Evolutionary conservation across 2,797 vertebrate genomes (phyloP).

Genomic region (Etheostoma perlongum): DNA sequence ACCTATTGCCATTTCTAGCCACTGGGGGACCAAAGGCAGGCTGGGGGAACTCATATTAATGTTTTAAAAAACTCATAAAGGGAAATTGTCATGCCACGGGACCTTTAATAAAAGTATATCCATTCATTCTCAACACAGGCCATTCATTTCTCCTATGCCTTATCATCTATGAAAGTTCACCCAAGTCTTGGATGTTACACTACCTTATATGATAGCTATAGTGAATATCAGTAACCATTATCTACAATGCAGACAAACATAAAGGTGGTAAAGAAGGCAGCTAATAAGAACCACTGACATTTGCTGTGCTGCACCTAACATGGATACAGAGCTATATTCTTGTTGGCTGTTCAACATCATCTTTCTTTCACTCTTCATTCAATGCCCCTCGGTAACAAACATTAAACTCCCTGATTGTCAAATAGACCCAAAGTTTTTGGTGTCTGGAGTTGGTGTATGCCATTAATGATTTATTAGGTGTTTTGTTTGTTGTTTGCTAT

Average conservation of each 20-base stretch:
- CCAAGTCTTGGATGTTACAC: not conserved
- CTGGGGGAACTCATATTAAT: no score
- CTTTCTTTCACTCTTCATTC: slow-evolving; percentile 7
- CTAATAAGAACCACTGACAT: slow-evolving; percentile 27
- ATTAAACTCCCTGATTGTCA: not conserved
- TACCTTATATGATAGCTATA: not conserved
- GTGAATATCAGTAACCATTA: slow-evolving; percentile 9
- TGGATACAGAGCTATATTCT: slow-evolving; percentile 19
- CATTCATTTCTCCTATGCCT: not conserved
- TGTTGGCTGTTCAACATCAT: slow-evolving; percentile 18
- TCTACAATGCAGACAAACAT: slow-evolving; percentile 22
- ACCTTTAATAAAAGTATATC: not conserved
- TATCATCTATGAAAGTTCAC: not conserved
- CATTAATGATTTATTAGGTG: slow-evolving; percentile 26
- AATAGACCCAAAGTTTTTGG: not conserved
- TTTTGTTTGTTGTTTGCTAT: slow-evolving; percentile 32
- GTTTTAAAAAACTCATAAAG: no score
- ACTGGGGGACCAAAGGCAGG: no score
- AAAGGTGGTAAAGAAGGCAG: slow-evolving; percentile 2
- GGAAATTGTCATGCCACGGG: no score
- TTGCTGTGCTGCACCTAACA: slow-evolving; percentile 30
- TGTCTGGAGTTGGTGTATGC: not conserved
- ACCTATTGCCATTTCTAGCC: no score
- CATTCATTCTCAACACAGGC: not conserved
- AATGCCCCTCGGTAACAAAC: slow-evolving; percentile 14